Percentiles rank a stretch among this genome's conserved stretches.
Evolutionary conservation across 2,113 vertebrate species (phyloP).

Genomic region (Parus major): DNA sequence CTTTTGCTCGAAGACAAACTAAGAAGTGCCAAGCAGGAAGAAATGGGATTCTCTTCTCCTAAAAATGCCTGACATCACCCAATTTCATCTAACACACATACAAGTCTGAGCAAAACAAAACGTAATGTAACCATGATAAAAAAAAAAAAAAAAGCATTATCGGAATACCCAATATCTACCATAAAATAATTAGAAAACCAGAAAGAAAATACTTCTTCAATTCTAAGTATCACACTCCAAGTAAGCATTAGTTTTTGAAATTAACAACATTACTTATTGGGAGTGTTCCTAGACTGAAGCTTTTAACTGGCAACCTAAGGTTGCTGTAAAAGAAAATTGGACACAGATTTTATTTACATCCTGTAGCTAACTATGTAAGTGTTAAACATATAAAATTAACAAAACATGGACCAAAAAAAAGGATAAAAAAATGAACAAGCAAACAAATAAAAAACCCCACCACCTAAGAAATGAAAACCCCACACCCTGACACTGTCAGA

Average conservation of each 20-base stretch:
- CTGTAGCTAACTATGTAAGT: neutral
- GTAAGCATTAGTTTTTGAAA: neutral
- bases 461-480: neutral
- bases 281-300: neutral
- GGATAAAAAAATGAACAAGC: neutral
- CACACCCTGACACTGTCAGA: neutral
- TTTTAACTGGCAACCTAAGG: neutral
- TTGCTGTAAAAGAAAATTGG: neutral
- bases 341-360: neutral
- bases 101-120: neutral
- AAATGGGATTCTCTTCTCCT: neutral
- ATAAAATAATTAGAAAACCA: neutral
- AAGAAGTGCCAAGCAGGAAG: neutral
- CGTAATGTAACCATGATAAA: neutral
- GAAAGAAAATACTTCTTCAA: neutral
- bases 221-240: neutral
- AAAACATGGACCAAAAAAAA: neutral
- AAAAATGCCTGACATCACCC: neutral
- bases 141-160: neutral
- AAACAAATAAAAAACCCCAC: neutral
- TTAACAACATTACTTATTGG: neutral
- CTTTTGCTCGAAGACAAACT: neutral
- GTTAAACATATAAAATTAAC: neutral
- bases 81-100: neutral
- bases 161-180: neutral